Evolutionary conservation across 2,888 invertebrate genomes (phyloP), one percentile per base, ranked within the genome.

Genomic region (Flabesymbios commensalis): DNA sequence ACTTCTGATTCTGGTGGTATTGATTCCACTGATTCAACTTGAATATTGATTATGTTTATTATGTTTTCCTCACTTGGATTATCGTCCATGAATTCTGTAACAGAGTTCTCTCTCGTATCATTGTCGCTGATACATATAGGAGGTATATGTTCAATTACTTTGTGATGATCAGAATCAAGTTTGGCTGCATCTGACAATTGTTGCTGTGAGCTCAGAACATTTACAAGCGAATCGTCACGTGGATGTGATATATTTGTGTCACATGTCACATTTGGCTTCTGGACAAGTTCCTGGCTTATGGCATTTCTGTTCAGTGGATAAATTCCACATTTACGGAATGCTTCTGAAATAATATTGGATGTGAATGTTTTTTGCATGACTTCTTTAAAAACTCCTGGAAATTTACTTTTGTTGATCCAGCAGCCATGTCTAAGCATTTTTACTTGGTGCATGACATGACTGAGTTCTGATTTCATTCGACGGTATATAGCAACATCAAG

Each of bases 291-390:
- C 48, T 36, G n/a, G 19, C 48, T 36, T 10, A 57, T 17, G 14
- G 57, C 57, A 33, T 48, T 29, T 49, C 36, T 31, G 3, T 49
- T 36, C 0, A 49, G 3, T 26, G 49, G 57, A 29, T 3, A 57
- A 24, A 57, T 49, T 14, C 57, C 57, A 48, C 48, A 36, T 36
- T 49, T 57, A 24, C 57, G 17, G 28, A 57, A 57, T 14, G 57
- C 31, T 24, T 57, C 36, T 5, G 49, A 33, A 29, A 57, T 36
- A n/a, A 49, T 2, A 32, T 1, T 14, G 19, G 48, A 26, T 31
- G 49, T 57, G 39, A 57, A 57, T 19, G 48, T 49, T 2, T 39
- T 49, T 29, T 57, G 26, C 3, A 49, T 14, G 2, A 57, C 49
- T 24, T 32, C 26, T 14, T 24, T 29, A 28, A 49, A 57, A 10